Evolutionary conservation across 2,888 invertebrate species (phyloP).

Genomic region (Lissonota sp.): DNA sequence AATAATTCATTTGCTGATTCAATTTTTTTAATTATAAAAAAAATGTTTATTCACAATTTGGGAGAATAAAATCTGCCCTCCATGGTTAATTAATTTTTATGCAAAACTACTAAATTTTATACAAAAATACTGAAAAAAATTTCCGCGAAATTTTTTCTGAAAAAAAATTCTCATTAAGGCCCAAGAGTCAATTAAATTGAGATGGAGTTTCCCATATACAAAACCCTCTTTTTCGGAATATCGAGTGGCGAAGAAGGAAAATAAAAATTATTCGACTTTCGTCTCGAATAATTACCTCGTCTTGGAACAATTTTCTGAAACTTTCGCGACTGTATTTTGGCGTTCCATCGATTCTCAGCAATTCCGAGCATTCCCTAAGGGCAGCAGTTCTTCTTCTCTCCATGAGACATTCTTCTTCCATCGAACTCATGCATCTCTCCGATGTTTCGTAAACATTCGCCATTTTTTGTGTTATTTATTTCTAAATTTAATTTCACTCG

Average conservation of each 20-base stretch:
- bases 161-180: no score
- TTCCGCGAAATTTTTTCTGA: no score
- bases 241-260: neutral
- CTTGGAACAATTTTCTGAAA: constrained; percentile 88
- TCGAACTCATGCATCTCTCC: constrained; percentile 85
- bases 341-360: constrained; percentile 87
- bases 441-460: constrained; percentile 66
- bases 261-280: constrained; percentile 21
- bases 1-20: no score
- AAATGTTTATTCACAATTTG: no score
- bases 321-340: constrained; percentile 87
- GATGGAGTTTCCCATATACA: neutral
- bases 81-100: no score
- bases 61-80: no score
- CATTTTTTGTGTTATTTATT: constrained; percentile 43
- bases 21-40: no score
- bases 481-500: constrained; percentile 1
- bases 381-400: constrained; percentile 87
- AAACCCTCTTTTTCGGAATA: neutral
- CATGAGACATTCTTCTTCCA: constrained; percentile 89
- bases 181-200: no score
- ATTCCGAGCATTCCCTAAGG: constrained; percentile 88
- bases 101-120: no score
- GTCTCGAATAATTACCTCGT: constrained; percentile 86
- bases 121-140: no score